Conservation (phyloP, 2,888 invertebrate genomes). For the Tipula helvola region DNA sequence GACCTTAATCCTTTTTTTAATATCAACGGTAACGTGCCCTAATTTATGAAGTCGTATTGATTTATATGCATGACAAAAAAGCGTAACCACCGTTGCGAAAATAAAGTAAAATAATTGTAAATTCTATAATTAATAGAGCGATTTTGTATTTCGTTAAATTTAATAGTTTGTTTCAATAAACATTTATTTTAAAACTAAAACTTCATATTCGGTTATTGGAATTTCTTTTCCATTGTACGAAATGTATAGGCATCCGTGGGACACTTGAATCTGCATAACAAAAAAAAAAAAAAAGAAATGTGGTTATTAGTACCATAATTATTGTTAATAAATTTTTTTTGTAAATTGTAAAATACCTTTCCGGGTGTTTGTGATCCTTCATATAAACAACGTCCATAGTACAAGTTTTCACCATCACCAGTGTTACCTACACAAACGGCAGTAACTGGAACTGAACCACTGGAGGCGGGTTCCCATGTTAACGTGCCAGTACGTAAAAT, state of each 20-base stretch:
- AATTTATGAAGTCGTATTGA: no score
- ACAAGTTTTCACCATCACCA: conserved; percentile 51
- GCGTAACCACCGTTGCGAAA: no score
- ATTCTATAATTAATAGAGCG: no score
- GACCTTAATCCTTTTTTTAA: no score
- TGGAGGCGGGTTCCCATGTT: conserved; percentile 47
- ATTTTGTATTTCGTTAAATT: no score
- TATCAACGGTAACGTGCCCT: no score
- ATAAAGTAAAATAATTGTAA: no score
- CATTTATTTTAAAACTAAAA: conserved; percentile 37
- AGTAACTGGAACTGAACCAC: conserved; percentile 48
- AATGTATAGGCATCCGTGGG: conserved; percentile 49
- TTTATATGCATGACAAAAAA: no score
- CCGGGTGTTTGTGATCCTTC: conserved; percentile 56
- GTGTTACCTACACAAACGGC: conserved; percentile 54
- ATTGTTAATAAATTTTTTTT: background rate
- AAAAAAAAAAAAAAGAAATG: background rate
- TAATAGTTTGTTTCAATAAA: background rate
- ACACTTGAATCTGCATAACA: conserved; percentile 43
- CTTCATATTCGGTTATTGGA: conserved; percentile 52
- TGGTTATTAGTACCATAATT: background rate
- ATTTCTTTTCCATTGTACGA: conserved; percentile 56
- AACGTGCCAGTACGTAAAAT: conserved; percentile 47
- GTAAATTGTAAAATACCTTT: conserved; percentile 40
- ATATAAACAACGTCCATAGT: conserved; percentile 52